Evolutionary conservation across 2,113 vertebrate species (phyloP).

Genomic region (Siniperca knerii): DNA sequence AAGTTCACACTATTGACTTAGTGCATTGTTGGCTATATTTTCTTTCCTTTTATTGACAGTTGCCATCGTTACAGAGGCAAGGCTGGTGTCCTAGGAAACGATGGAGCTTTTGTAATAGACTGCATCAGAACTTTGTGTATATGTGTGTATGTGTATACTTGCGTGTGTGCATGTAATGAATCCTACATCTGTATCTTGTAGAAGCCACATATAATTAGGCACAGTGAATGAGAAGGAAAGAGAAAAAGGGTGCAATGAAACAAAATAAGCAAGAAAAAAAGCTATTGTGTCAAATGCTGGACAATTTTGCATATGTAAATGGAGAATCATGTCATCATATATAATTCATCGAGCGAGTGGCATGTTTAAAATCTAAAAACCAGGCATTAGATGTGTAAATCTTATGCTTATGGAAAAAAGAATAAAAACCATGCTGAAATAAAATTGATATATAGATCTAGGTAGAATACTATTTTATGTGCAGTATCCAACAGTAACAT

Average conservation of each 20-base stretch:
- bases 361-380: background rate
- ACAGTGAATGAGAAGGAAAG: slow-evolving; percentile 4
- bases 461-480: background rate
- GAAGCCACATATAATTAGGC: slow-evolving; percentile 38
- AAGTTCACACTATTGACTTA: slow-evolving; percentile 18
- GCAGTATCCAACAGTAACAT: background rate
- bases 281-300: background rate
- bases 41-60: slow-evolving; percentile 63
- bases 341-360: background rate
- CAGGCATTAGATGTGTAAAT: background rate
- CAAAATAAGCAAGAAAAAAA: background rate
- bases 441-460: background rate
- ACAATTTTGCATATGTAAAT: background rate
- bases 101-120: slow-evolving; percentile 50
- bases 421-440: background rate
- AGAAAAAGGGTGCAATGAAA: background rate
- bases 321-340: background rate
- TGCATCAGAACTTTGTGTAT: slow-evolving; percentile 49
- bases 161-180: slow-evolving; percentile 31
- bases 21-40: slow-evolving; percentile 34
- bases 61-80: slow-evolving; percentile 65
- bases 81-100: slow-evolving; percentile 64
- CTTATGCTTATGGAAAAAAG: background rate
- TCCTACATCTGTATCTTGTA: slow-evolving; percentile 34
- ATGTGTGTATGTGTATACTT: slow-evolving; percentile 12